Evolutionary conservation across 2,113 vertebrate genomes (phyloP).

Genomic region (Misgurnus mizolepis): DNA sequence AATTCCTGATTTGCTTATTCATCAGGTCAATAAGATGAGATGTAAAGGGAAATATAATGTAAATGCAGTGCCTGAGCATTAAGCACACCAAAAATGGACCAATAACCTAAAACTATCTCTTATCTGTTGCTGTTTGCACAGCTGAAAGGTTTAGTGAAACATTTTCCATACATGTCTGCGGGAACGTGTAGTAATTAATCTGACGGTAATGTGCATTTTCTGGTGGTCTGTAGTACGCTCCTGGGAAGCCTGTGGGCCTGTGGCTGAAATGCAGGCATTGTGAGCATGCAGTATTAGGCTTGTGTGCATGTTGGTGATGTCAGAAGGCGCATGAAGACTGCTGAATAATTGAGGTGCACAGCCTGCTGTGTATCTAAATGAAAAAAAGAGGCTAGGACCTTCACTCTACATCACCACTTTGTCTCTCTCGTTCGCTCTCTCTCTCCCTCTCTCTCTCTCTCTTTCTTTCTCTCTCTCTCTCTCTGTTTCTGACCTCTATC

Average conservation of each 20-base stretch:
- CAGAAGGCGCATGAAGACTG: slow-evolving; percentile 32
- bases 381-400: slow-evolving; percentile 38
- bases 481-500: slow-evolving; percentile 12
- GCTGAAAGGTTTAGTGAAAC: neutral
- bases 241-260: neutral
- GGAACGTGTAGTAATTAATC: neutral
- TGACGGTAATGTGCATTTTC: neutral
- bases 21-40: slow-evolving; percentile 1
- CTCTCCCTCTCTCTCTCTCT: neutral
- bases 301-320: slow-evolving; percentile 21
- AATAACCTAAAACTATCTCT: neutral
- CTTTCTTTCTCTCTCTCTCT: neutral
- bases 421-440: neutral
- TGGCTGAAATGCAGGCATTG: slow-evolving; percentile 1
- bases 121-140: neutral
- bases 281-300: neutral
- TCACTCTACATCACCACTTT: neutral
- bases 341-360: slow-evolving; percentile 55
- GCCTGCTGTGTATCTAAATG: slow-evolving; percentile 31
- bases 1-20: slow-evolving; percentile 7
- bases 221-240: slow-evolving; percentile 20
- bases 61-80: slow-evolving; percentile 9
- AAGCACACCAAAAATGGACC: neutral
- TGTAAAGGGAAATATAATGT: slow-evolving; percentile 3
- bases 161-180: neutral